Evolutionary conservation across 2,113 vertebrate genomes (phyloP).

Genomic region (Willisornis vidua): DNA sequence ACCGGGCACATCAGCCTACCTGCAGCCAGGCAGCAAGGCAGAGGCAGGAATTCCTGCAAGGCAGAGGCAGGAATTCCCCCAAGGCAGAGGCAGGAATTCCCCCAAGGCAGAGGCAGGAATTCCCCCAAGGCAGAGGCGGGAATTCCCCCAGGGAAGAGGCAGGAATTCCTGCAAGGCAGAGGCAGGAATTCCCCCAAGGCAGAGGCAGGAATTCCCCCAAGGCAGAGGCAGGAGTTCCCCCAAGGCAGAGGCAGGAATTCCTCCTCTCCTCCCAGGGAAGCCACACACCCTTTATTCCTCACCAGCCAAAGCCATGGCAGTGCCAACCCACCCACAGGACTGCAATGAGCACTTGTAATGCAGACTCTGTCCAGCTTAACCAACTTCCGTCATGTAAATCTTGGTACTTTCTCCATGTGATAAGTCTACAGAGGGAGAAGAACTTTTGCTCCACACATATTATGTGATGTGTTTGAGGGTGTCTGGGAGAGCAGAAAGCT

Average conservation of each 20-base stretch:
- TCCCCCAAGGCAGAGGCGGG: no score
- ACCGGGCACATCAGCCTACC: neutral
- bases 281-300: neutral
- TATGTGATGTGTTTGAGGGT: neutral
- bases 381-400: neutral
- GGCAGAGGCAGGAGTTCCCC: neutral
- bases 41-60: neutral
- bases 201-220: neutral
- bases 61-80: neutral
- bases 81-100: neutral
- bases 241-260: neutral
- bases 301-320: neutral
- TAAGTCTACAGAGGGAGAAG: neutral
- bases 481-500: neutral
- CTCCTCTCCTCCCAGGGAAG: neutral
- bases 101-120: neutral
- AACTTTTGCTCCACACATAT: neutral
- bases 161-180: neutral
- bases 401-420: neutral
- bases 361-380: neutral
- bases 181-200: neutral
- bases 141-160: no score
- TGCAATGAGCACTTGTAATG: neutral
- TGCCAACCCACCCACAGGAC: neutral
- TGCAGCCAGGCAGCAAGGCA: neutral